Evolutionary conservation across 2,888 invertebrate genomes (phyloP).

Genomic region (Temnothorax unifasciatus): DNA sequence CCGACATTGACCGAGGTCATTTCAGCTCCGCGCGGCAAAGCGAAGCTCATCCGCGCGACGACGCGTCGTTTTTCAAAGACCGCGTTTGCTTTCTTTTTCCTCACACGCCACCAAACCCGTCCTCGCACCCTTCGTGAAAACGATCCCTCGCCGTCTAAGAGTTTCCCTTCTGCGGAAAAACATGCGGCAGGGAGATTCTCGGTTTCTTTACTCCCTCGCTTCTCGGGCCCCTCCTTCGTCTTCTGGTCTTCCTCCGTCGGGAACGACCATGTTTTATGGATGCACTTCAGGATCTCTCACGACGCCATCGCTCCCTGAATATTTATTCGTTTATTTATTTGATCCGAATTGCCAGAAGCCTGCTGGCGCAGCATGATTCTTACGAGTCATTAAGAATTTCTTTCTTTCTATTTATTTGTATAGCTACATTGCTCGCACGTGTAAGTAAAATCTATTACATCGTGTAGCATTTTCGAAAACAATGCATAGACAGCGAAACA

Average conservation of each 20-base stretch:
- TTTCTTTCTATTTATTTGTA: not conserved
- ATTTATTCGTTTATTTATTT: slow-evolving; percentile 54
- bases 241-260: slow-evolving; percentile 19
- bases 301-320: slow-evolving; percentile 67
- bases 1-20: slow-evolving; percentile 51
- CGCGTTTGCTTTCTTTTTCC: slow-evolving; percentile 10
- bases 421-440: not conserved
- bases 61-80: slow-evolving; percentile 48
- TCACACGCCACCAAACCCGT: slow-evolving; percentile 11
- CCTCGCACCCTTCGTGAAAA: slow-evolving; percentile 61
- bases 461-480: not conserved
- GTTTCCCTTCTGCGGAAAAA: slow-evolving; percentile 63
- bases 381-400: not conserved
- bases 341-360: slow-evolving; percentile 17
- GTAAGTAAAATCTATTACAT: not conserved
- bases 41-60: slow-evolving; percentile 14
- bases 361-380: not conserved
- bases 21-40: slow-evolving; percentile 22
- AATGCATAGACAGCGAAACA: not conserved
- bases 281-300: slow-evolving; percentile 72
- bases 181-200: slow-evolving; percentile 65
- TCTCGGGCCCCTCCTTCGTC: slow-evolving; percentile 27
- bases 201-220: slow-evolving; percentile 59
- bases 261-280: slow-evolving; percentile 77
- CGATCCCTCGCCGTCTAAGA: slow-evolving; percentile 60